These are phyloP conservation scores for Conopomorpha cramerella DNA, from an alignment of 1,140 invertebrate genomes.

Conservation along the genomic window DNA sequence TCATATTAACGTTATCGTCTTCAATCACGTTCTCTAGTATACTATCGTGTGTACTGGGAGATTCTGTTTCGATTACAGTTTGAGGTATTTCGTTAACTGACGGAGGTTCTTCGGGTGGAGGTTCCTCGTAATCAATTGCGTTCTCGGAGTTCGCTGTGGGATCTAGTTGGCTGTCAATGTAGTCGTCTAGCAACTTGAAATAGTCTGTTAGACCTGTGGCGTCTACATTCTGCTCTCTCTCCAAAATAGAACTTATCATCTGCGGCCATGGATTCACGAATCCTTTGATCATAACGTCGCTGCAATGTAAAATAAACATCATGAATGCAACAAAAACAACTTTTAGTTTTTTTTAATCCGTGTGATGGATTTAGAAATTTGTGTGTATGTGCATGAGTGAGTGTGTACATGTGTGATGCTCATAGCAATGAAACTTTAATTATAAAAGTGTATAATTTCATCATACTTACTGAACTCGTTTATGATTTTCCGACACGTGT, in stretches of 20 bases:
- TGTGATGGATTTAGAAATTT: too few species aligned
- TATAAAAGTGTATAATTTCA: neutral
- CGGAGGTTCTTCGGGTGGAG: conserved; percentile 6
- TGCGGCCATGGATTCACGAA: conserved; percentile 29
- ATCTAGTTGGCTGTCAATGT: conserved; percentile 43
- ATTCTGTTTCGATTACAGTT: conserved; percentile 5
- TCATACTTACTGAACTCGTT: conserved; percentile 34
- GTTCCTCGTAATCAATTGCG: conserved; percentile 29
- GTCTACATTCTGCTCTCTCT: conserved; percentile 39
- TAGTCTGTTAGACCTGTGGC: conserved; percentile 41
- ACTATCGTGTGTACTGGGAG: conserved; percentile 15
- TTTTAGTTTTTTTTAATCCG: neutral
- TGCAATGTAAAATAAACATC: too few species aligned
- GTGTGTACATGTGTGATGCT: too few species aligned
- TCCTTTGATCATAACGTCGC: conserved; percentile 41
- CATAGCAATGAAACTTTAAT: conserved; percentile 1
- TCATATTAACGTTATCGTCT: conserved; percentile 23
- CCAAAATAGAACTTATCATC: conserved; percentile 37
- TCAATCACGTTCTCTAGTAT: conserved; percentile 32
- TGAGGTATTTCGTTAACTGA: conserved; percentile 31
- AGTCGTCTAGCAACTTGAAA: conserved; percentile 42
- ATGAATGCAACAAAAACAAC: too few species aligned
- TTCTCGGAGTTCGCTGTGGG: conserved; percentile 19
- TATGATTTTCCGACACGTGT: conserved; percentile 30
- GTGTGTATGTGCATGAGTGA: too few species aligned